Evolutionary conservation across 2,888 invertebrate genomes (phyloP).

Genomic region (Dendrolimus pini): DNA sequence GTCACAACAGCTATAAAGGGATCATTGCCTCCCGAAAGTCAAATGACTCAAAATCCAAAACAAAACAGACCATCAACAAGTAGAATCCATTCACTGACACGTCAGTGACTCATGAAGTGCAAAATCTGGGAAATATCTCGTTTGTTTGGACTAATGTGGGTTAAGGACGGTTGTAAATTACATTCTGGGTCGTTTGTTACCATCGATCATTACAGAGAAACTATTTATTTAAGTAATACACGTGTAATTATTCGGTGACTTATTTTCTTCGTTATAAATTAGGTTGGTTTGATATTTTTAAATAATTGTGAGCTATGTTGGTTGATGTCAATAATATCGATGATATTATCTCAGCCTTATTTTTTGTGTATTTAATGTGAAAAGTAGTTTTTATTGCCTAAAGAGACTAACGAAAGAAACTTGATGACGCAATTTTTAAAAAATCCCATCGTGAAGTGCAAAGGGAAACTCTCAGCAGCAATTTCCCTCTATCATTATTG

Average conservation of each 20-base stretch:
- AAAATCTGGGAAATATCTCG: conserved; percentile 25
- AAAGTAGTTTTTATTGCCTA: no score
- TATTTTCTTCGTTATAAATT: conserved; percentile 6
- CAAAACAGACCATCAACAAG: background rate
- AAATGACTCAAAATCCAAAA: background rate
- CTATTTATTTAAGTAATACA: conserved; percentile 13
- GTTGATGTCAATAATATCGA: no score
- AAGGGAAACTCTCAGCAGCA: no score
- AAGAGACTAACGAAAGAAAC: no score
- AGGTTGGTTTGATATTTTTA: background rate
- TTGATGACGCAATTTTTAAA: no score
- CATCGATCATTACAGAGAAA: conserved; percentile 26
- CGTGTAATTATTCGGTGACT: conserved; percentile 10
- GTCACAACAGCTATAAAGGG: no score
- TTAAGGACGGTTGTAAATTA: conserved; percentile 25
- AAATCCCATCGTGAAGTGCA: no score
- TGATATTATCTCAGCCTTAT: no score
- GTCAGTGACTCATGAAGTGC: conserved; percentile 17
- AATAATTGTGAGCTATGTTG: no score
- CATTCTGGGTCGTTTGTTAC: conserved; percentile 18
- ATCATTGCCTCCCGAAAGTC: background rate
- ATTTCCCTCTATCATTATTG: no score
- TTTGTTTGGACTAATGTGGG: conserved; percentile 20
- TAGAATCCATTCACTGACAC: background rate
- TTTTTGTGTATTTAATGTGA: no score